Conservation (phyloP, 1,140 invertebrate genomes). For the Bombus terrestris region DNA sequence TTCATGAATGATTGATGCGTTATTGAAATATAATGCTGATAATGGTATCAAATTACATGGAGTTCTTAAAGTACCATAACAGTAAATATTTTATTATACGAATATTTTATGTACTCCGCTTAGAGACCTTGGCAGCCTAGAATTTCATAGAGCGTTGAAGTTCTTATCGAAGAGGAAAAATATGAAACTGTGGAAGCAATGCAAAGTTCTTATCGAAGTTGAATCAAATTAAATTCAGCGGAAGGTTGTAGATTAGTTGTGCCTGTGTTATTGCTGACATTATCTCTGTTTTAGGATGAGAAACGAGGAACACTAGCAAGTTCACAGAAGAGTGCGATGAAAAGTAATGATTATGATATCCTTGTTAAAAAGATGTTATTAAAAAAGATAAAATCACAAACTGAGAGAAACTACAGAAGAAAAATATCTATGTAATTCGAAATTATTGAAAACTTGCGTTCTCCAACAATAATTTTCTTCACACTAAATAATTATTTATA, state of each 20-base stretch:
- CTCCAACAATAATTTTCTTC: neutral
- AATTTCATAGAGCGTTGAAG: neutral
- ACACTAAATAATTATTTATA: neutral
- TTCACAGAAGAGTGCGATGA: slow-evolving; percentile 5
- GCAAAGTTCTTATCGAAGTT: slow-evolving; percentile 7
- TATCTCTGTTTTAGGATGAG: slow-evolving; percentile 35
- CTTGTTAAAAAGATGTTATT: slow-evolving; percentile 41
- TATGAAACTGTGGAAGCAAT: neutral
- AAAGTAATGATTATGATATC: slow-evolving; percentile 47
- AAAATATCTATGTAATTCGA: neutral
- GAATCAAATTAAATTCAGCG: slow-evolving; percentile 56
- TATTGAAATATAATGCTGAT: neutral
- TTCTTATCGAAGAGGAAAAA: neutral
- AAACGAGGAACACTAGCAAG: slow-evolving; percentile 36
- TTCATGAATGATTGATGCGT: neutral
- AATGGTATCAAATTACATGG: neutral
- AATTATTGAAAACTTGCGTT: neutral
- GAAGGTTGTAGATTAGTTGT: slow-evolving; percentile 18
- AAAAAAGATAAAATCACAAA: slow-evolving; percentile 27
- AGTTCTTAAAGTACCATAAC: neutral
- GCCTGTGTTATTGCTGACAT: slow-evolving; percentile 37
- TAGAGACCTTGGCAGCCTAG: too few relatives aligned
- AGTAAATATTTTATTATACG: neutral
- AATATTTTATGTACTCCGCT: neutral
- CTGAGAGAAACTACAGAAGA: neutral